Evolutionary conservation across 2,888 invertebrate genomes (phyloP).

Genomic region (Octodonta nipae): DNA sequence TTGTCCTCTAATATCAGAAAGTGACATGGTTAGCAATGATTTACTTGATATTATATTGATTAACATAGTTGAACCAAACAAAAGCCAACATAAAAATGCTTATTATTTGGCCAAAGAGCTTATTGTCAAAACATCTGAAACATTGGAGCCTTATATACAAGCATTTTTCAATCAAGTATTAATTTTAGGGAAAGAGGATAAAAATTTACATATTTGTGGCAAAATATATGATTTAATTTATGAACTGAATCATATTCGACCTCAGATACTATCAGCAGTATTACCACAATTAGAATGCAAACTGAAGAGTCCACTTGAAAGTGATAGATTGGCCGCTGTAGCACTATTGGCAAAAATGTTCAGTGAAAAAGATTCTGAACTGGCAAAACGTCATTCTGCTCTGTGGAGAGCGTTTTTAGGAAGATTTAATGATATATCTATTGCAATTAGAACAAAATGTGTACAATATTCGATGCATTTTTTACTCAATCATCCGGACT

Average conservation of each 20-base stretch:
- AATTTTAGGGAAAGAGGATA: constrained; percentile 78
- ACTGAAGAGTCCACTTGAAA: constrained; percentile 78
- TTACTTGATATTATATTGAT: constrained; percentile 84
- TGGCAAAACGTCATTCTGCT: constrained; percentile 75
- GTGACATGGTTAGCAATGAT: constrained; percentile 88
- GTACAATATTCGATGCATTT: constrained; percentile 97
- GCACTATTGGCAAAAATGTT: constrained; percentile 90
- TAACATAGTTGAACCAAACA: constrained; percentile 87
- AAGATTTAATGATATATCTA: constrained; percentile 89
- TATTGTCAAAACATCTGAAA: constrained; percentile 79
- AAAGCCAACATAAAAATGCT: constrained; percentile 78
- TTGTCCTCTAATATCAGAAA: constrained; percentile 86
- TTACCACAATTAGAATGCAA: constrained; percentile 93
- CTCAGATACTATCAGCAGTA: constrained; percentile 72
- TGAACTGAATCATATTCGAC: constrained; percentile 86
- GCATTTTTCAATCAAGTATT: constrained; percentile 94
- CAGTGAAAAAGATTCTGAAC: constrained; percentile 80
- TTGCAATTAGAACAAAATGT: constrained; percentile 84
- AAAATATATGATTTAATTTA: constrained; percentile 93
- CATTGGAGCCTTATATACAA: constrained; percentile 88
- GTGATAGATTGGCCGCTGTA: constrained; percentile 77
- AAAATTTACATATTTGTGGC: constrained; percentile 58
- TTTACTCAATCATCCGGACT: constrained; percentile 80
- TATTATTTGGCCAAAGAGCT: constrained; percentile 84
- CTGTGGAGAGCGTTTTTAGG: constrained; percentile 73